These are phyloP conservation scores for Heliconius erato DNA, from an alignment of 2,888 invertebrate species.

Conservation along the genomic window DNA sequence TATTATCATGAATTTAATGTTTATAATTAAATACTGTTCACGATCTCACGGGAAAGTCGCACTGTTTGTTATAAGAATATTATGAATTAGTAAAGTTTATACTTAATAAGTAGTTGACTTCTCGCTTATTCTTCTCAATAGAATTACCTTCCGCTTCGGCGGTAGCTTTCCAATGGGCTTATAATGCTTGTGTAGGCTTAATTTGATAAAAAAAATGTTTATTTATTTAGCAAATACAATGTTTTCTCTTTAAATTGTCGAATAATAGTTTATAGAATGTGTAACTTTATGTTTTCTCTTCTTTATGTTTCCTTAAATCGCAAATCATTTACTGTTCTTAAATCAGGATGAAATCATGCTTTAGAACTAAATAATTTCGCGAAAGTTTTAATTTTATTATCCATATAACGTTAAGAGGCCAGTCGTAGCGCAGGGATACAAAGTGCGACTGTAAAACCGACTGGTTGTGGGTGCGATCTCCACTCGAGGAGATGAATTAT, in stretches of 20 bases:
- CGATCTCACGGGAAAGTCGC: slow-evolving; percentile 3
- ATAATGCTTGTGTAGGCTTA: neutral
- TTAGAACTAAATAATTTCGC: neutral
- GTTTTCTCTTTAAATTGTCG: neutral
- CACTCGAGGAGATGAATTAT: too few species aligned
- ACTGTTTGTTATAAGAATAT: slow-evolving; percentile 12
- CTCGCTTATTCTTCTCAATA: neutral
- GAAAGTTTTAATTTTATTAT: neutral
- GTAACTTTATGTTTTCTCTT: neutral
- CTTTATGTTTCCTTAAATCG: neutral
- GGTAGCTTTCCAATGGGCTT: slow-evolving; percentile 10
- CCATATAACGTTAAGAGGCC: neutral
- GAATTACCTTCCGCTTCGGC: neutral
- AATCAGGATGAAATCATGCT: neutral
- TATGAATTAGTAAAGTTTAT: neutral
- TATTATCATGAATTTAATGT: slow-evolving; percentile 3
- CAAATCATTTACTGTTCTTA: neutral
- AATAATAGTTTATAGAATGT: neutral
- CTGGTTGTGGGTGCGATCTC: too few species aligned
- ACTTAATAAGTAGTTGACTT: neutral
- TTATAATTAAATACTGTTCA: slow-evolving; percentile 7
- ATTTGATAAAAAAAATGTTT: neutral
- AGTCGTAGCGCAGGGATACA: too few species aligned
- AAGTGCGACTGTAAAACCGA: too few species aligned
- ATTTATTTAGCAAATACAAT: neutral